Base-by-base conservation (phyloP, 2,888 invertebrate genomes). In the Orchestes rusci region DNA sequence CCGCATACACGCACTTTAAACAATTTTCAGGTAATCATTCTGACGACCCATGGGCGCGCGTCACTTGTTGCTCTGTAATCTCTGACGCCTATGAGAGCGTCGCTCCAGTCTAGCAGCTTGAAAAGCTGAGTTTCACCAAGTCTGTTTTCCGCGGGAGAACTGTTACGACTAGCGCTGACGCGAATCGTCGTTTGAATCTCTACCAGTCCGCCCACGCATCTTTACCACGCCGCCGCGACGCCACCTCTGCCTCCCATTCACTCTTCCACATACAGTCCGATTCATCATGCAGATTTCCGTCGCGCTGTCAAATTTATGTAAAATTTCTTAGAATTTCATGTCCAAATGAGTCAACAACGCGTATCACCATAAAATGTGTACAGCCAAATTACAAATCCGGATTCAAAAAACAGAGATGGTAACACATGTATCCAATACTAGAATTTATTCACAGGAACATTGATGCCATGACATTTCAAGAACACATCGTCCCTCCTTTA, bases 81-180 rank as follows among this genome's bases (percentile, higher is more conserved):
- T 43, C 18, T 45, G 33, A 46, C 38, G 39, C 48, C 50, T 46
- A n/a, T n/a, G n/a, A n/a, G n/a, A n/a, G n/a, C n/a, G n/a, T n/a
- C n/a, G n/a, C n/a, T n/a, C n/a, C n/a, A n/a, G 51, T 39, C 34
- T 36, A 42, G 33, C n/a, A n/a, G n/a, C n/a, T n/a, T n/a, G n/a
- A n/a, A n/a, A n/a, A n/a, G n/a, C n/a, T n/a, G n/a, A n/a, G n/a
- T n/a, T n/a, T n/a, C n/a, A n/a, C n/a, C n/a, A n/a, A 53, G 56
- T 45, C 50, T 61, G 57, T 58, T 59, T 63, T 62, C 64, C 65
- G 65, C 70, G 72, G 70, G 69, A 19, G 27, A 18, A 35, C 47
- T 43, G 39, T 39, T 39, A 39, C 71, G 66, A 57, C 67, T 67
- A 70, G 66, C 71, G 62, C 39, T 33, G 61, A 63, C 67, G 61